Evolutionary conservation across 2,797 vertebrate species (phyloP).

Genomic region (Centropyge bicolor): DNA sequence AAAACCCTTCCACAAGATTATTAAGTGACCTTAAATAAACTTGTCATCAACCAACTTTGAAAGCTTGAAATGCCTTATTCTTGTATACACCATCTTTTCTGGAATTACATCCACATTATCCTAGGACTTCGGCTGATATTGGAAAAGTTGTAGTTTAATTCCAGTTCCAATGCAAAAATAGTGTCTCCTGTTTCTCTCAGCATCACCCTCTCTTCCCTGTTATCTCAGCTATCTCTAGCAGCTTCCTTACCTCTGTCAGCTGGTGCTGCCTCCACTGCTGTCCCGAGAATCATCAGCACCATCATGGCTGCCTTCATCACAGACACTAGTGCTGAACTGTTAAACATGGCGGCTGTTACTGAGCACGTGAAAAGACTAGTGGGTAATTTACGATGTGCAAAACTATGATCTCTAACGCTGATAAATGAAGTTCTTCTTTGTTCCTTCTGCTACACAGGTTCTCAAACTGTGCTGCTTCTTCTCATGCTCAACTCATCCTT

Average conservation of each 20-base stretch:
- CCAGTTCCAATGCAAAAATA: too few relatives aligned
- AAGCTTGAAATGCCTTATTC: too few relatives aligned
- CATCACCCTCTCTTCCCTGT: not conserved
- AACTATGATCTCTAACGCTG: not conserved
- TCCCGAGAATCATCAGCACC: constrained; percentile 38
- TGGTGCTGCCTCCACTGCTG: constrained; percentile 53
- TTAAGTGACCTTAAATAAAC: too few relatives aligned
- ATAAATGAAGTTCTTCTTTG: not conserved
- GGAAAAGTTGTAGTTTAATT: too few relatives aligned
- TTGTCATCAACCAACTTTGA: too few relatives aligned
- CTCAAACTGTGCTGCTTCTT: not conserved
- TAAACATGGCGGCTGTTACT: constrained; percentile 39
- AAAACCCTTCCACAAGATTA: too few relatives aligned
- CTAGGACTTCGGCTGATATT: too few relatives aligned
- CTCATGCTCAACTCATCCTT: constrained; percentile 4
- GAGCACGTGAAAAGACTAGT: not conserved
- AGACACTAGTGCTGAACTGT: not conserved
- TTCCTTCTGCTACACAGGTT: not conserved
- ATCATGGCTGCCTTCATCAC: constrained; percentile 28
- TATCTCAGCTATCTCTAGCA: not conserved
- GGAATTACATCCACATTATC: too few relatives aligned
- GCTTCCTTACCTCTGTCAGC: constrained; percentile 63
- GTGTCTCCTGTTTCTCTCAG: not conserved
- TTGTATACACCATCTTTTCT: too few relatives aligned
- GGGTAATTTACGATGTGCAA: too few relatives aligned